Evolutionary conservation across 1,140 invertebrate genomes (phyloP), one percentile per base, ranked within the genome.

Genomic region (Pararge aegeria): DNA sequence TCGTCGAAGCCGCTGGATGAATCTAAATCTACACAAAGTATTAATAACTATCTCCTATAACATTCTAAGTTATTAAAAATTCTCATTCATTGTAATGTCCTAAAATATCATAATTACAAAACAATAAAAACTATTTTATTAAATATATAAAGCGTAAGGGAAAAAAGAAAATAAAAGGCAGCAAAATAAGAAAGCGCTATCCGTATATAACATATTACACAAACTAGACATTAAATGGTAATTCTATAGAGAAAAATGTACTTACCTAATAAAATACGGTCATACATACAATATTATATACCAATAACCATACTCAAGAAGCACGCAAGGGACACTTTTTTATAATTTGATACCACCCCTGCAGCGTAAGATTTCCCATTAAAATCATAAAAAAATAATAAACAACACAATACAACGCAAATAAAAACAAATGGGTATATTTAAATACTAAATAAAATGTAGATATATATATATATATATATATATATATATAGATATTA

Each of bases 171-270:
- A 64, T 71, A 75, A 27, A 50, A 87, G 84, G 81, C 83, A 29
- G 83, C 84, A 87, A 87, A 73, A 69, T 64, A 87, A 77, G 66
- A 30, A 85, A 83, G 82, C 81, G 49, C 62, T 70, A 76, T 64
- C 55, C 12, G 15, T 16, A 42, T 42, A 62, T 24, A 60, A 37
- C 66, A 54, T 59, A 66, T 66, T 63, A 79, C 68, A 64, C 18
- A 48, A 51, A 18, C 37, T 55, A 55, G 40, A n/a, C 13, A 27
- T 10, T 12, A 48, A 48, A 46, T 20, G 21, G 30, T 0, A 42
- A 30, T 18, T 48, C 12, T 34, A 29, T n/a, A 20, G 40, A 55
- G 13, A 48, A 77, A 63, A 64, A 64, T 55, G 49, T 70, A 82
- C 78, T 81, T 70, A 86, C 80, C 78, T 56, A 51, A 37, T 12